Conservation (phyloP, 2,888 invertebrate genomes). For the Neocrepidodera transversa region DNA sequence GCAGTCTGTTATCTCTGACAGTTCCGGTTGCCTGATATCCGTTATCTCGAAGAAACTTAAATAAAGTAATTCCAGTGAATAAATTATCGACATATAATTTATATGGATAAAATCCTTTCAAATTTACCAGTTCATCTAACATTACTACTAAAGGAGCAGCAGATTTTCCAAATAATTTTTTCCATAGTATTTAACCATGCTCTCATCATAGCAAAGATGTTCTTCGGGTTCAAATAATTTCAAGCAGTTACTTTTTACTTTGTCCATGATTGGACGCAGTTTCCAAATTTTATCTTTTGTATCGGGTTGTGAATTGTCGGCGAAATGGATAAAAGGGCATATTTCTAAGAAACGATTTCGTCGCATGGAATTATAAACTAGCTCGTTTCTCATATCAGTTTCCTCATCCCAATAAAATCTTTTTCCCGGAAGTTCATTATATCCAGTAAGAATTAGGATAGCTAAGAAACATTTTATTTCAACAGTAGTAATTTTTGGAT, state of each 20-base stretch:
- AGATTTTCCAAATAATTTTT: not conserved
- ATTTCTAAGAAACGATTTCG: not conserved
- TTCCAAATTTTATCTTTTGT: not conserved
- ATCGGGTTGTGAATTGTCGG: constrained; percentile 1
- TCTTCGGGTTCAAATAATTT: not conserved
- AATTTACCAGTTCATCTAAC: not conserved
- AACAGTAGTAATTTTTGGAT: constrained; percentile 31
- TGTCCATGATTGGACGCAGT: not conserved
- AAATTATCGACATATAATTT: too few species aligned
- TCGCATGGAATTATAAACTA: constrained; percentile 26
- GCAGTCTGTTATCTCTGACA: too few species aligned
- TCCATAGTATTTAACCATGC: constrained; percentile 7
- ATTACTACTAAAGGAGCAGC: constrained; percentile 3
- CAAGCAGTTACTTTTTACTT: not conserved
- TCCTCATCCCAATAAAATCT: constrained; percentile 27
- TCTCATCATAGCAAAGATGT: not conserved
- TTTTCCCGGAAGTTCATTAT: constrained; percentile 33
- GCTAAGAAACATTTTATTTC: constrained; percentile 35
- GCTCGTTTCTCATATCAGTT: constrained; percentile 26
- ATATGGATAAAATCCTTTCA: too few species aligned
- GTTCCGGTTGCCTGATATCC: too few species aligned
- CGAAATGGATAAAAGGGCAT: not conserved
- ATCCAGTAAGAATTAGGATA: constrained; percentile 40
- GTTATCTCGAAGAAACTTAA: too few species aligned
- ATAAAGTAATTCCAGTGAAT: too few species aligned